Base-by-base conservation (phyloP, 2,113 vertebrate genomes). In the Prochilodus magdalenae region DNA sequence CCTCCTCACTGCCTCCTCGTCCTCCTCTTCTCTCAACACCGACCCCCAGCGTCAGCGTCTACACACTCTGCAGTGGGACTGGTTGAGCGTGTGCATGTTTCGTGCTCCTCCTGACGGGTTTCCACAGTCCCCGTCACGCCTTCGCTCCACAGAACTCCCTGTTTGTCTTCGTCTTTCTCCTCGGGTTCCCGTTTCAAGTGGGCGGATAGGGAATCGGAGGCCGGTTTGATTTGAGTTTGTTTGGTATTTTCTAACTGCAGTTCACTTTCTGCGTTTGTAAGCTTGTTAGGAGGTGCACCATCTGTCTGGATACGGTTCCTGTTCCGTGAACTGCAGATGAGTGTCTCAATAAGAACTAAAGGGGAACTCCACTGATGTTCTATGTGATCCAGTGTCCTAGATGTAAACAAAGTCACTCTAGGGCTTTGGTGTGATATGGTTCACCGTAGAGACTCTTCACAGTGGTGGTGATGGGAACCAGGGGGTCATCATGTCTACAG, bases 61-160 rank as follows among this genome's bases (percentile, higher is more conserved):
- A 79, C 49, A 55, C 22, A 27, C 76, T 55, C 60, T 65, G 5
- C 14, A 40, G 3, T 65, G 70, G 33, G 26, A 36, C 27, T 79
- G 47, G 84, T 33, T 59, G 18, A 27, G 71, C 74, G 20, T 74
- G 27, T 79, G 60, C 53, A 29, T 77, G 53, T 72, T 30, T 14
- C 49, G 63, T 73, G 33, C 22, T 36, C 55, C 27, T 16, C n/a
- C 10, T 24, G 14, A 8, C 57, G 62, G 63, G 72, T 26, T 51
- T 57, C 20, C 29, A 40, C 40, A 55, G 12, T 27, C 27, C 26
- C n/a, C 30, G 71, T 75, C 24, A 29, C 59, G 29, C 36, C 26
- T 4, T 76, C 36, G 60, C 10, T 3, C 33, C 73, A 76, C 24
- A 69, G 63, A 59, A 29, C 53, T 36, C 53, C 55, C 47, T 63